Evolutionary conservation across 2,888 invertebrate genomes (phyloP), one percentile per base, ranked within the genome.

Genomic region (Hedya salicella): DNA sequence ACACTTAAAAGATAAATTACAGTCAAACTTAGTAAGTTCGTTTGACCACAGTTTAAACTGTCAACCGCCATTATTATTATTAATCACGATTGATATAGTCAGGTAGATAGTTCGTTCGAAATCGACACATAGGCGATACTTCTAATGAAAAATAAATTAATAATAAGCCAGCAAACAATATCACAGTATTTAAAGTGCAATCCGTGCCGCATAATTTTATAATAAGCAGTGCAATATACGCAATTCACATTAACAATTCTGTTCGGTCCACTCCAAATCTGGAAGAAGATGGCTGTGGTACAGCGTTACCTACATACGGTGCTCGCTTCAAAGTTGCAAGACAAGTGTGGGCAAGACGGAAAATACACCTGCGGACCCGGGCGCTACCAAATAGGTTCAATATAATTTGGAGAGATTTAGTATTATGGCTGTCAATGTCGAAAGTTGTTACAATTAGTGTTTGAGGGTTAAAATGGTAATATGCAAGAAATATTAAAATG

Each of bases 191-290:
- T 72, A 68, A 68, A 73, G 81, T 89, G 91, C 91, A 86, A 77
- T 83, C 74, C 91, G 91, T 92, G 91, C 91, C 75, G 81, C 81
- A 84, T 85, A 83, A 81, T 85, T 83, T 81, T 85, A 83, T 85
- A 85, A 82, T 80, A 91, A 90, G 91, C 91, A 87, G 91, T 91
- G 91, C 91, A 86, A 83, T 85, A 80, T 84, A 87, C 81, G 83
- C 85, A 80, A 76, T 77, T 79, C 73, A 75, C 73, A 79, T 78
- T 62, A 70, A 79, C 66, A 66, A 46, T 11, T 65, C 52, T 56
- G 65, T 25, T 46, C 46, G 42, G 56, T 50, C 57, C 49, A 36
- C 63, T 64, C 57, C 64, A 59, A 39, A 53, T 64, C 21, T 59
- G 57, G 64, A 59, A 59, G 50, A 50, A 60, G 65, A 52, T 52